Percentiles rank a stretch among this genome's conserved stretches.
Evolutionary conservation across 2,888 invertebrate genomes (phyloP).

Genomic region (Nebria salina): DNA sequence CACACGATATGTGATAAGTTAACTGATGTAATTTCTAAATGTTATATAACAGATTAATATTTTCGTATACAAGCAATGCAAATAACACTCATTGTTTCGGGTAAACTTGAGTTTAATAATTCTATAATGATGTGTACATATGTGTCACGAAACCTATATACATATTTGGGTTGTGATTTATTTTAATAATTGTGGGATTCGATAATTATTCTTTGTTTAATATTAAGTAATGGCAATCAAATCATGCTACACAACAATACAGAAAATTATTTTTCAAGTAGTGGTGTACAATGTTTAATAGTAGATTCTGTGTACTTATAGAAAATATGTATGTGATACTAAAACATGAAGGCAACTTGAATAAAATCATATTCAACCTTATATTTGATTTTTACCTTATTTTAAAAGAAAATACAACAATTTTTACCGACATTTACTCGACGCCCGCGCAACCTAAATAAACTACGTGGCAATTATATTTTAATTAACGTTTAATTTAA

Average conservation of each 20-base stretch:
- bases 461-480: too few species aligned
- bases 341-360: slow-evolving; percentile 32
- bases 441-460: too few species aligned
- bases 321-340: slow-evolving; percentile 41
- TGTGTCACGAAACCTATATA: slow-evolving; percentile 17
- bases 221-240: slow-evolving; percentile 42
- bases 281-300: slow-evolving; percentile 37
- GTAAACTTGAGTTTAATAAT: slow-evolving; percentile 38
- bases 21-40: slow-evolving; percentile 44
- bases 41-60: slow-evolving; percentile 47
- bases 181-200: slow-evolving; percentile 27
- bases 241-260: slow-evolving; percentile 23
- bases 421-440: too few species aligned
- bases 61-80: slow-evolving; percentile 47
- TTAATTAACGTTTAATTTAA: too few species aligned
- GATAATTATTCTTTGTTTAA: slow-evolving; percentile 23
- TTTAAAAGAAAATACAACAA: neutral
- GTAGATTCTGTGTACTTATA: slow-evolving; percentile 39
- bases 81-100: slow-evolving; percentile 36
- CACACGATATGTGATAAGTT: slow-evolving; percentile 45
- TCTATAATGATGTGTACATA: slow-evolving; percentile 39
- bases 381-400: neutral
- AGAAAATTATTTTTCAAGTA: slow-evolving; percentile 39
- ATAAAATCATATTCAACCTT: slow-evolving; percentile 40
- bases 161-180: slow-evolving; percentile 41